These are phyloP conservation scores for Tinea trinotella DNA, from an alignment of 2,888 invertebrate species.

Conservation along the genomic window DNA sequence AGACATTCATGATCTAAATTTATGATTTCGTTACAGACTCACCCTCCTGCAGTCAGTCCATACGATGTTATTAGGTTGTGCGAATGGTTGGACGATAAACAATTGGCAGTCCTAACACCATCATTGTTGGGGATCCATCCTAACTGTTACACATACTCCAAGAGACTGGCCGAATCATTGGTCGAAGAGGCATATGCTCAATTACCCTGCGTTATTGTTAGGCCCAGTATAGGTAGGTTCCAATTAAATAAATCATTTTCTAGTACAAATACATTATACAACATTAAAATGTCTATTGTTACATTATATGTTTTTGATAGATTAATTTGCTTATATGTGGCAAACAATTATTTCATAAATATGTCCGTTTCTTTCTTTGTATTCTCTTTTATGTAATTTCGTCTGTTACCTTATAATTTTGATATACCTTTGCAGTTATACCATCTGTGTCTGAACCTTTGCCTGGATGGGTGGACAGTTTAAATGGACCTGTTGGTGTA, in stretches of 20 bases:
- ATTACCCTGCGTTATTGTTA: constrained; percentile 86
- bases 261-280: no score
- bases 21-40: constrained; percentile 57
- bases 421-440: constrained; percentile 52
- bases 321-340: no score
- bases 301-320: no score
- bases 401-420: no score
- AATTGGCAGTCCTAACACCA: constrained; percentile 76
- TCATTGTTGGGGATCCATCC: constrained; percentile 84
- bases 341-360: no score
- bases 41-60: constrained; percentile 79
- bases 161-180: constrained; percentile 89
- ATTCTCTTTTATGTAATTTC: no score
- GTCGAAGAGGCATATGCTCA: constrained; percentile 82
- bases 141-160: constrained; percentile 96
- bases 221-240: constrained; percentile 95
- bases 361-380: no score
- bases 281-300: no score
- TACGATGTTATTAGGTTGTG: constrained; percentile 79
- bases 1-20: no score
- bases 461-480: constrained; percentile 92
- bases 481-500: constrained; percentile 90
- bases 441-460: constrained; percentile 76
- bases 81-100: constrained; percentile 80
- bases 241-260: no score